Conservation (phyloP, 2,797 vertebrate species). For the Amblyraja radiata region DNA sequence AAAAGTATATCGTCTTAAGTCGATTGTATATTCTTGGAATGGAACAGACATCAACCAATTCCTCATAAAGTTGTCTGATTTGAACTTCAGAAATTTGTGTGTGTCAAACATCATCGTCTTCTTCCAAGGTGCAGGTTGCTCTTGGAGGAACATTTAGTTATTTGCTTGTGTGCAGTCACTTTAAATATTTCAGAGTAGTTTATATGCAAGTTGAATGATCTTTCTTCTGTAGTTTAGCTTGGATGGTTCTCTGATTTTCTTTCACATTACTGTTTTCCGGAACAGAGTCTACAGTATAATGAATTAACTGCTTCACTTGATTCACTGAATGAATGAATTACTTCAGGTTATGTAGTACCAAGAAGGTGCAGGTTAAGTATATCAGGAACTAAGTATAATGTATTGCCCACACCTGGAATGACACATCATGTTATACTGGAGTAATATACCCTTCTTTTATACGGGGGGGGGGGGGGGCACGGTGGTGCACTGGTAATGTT, state of each 20-base stretch:
- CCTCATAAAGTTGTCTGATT: neutral
- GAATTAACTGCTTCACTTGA: neutral
- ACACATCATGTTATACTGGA: neutral
- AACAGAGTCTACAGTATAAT: neutral
- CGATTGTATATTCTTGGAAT: neutral
- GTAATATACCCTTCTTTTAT: neutral
- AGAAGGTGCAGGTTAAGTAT: neutral
- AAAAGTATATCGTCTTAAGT: neutral
- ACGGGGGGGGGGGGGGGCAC: too few relatives aligned
- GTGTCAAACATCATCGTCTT: slow-evolving; percentile 47
- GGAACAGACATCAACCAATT: neutral
- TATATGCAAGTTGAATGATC: neutral
- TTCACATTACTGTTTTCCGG: neutral
- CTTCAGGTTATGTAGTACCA: neutral
- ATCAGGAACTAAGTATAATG: neutral
- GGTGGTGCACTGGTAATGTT: too few relatives aligned
- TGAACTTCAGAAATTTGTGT: neutral
- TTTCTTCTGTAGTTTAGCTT: slow-evolving; percentile 32
- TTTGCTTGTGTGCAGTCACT: slow-evolving; percentile 32
- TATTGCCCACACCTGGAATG: neutral
- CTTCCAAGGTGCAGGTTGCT: slow-evolving; percentile 41
- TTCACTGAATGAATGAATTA: neutral
- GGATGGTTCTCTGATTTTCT: slow-evolving; percentile 39
- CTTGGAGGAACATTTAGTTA: slow-evolving; percentile 20
- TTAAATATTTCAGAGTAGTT: slow-evolving; percentile 29